Evolutionary conservation across 2,888 invertebrate genomes (phyloP), one percentile per base, ranked within the genome.

Genomic region (Caenorhabditis sp.): DNA sequence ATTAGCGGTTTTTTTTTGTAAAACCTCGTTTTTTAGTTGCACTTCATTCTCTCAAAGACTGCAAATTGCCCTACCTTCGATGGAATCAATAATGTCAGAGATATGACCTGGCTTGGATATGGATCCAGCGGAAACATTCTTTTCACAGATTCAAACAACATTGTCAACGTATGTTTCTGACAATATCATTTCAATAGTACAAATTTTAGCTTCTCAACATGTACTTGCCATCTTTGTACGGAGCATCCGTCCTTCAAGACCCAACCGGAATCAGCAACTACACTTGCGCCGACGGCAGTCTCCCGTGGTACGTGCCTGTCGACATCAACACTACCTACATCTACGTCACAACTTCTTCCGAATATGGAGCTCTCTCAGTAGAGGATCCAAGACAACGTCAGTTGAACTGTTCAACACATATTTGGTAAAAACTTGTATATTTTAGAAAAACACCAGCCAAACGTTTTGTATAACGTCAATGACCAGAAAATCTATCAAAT

Each of bases 101-200:
- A 82, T 28, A 69, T 87, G 37, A 79, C 81, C 9, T 81, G 85
- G 53, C 61, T 85, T 20, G 85, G 86, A 44, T 84, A 87, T 61
- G 82, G 82, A 20, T 72, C 81, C 28, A 80, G 85, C 55, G 88
- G 88, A 77, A 87, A 87, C 40, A 81, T 78, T 32, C 69, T 32
- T 9, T 32, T 32, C 32, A 32, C 32, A 6, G 32, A 32, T 32
- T 4, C 32, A 6, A 32, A 32, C 32, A 32, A 32, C 32, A 32
- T 32, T 9, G 32, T 32, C 4, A 32, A 20, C 13, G 79, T 79
- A 28, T 20, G 15, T 40, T 3, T 40, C 13, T 15, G 2, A 15
- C 5, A 40, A 40, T 15, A 40, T 37, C 13, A 22, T 40, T 0
- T 28, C 11, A 67, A n/a, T n/a, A n/a, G n/a, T n/a, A n/a, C n/a